These are phyloP conservation scores for Azemiops feae DNA, from an alignment of 2,113 vertebrate genomes.

Conservation along the genomic window DNA sequence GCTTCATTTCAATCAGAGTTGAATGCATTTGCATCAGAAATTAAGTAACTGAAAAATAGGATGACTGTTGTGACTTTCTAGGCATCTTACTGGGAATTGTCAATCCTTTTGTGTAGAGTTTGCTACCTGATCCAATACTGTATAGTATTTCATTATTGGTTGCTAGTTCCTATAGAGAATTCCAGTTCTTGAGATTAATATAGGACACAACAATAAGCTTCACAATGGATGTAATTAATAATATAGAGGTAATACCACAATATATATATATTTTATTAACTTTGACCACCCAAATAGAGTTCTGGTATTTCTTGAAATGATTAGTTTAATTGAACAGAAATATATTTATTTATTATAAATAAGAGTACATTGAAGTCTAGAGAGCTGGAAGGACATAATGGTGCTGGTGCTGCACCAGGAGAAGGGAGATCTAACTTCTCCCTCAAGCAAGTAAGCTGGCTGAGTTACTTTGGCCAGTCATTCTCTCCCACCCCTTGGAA, in stretches of 20 bases:
- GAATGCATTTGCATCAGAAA: not conserved
- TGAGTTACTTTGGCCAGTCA: not conserved
- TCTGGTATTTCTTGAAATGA: not conserved
- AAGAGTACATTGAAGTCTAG: not conserved
- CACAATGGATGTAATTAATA: not conserved
- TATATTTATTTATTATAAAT: not conserved
- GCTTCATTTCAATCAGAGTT: not conserved
- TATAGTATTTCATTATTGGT: too few relatives aligned
- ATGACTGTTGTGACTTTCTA: not conserved
- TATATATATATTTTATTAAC: not conserved
- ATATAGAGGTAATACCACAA: not conserved
- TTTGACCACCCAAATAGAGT: not conserved
- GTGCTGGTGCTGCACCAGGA: not conserved
- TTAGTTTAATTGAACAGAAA: not conserved
- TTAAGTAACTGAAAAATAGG: not conserved
- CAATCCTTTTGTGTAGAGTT: not conserved
- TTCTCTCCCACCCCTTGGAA: not conserved
- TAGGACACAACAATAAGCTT: not conserved
- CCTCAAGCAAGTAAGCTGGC: not conserved
- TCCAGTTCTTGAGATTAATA: not conserved
- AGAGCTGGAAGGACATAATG: not conserved
- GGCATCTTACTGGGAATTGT: not conserved
- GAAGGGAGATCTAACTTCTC: not conserved
- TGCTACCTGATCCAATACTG: not conserved
- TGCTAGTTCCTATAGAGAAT: not conserved